These are phyloP conservation scores for Poecilus cupreus DNA, from an alignment of 2,888 invertebrate species.

Conservation along the genomic window DNA sequence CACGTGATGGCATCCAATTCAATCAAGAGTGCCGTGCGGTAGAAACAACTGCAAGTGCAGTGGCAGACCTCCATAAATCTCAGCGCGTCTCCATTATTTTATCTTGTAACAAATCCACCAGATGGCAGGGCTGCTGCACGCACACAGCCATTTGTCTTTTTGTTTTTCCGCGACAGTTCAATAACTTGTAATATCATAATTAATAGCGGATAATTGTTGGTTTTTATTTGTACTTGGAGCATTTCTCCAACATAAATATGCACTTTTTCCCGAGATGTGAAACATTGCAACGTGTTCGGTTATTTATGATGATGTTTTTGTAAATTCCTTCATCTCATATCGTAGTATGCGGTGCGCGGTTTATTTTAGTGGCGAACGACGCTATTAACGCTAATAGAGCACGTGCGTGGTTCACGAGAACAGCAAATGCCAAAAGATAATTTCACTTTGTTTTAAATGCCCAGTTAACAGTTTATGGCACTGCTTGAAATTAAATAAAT, in stretches of 20 bases:
- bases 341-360: not conserved
- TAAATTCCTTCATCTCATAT: slow-evolving; percentile 31
- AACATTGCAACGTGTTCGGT: not conserved
- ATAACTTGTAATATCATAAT: slow-evolving; percentile 37
- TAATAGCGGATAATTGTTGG: slow-evolving; percentile 28
- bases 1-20: not conserved
- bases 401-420: not conserved
- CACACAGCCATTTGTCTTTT: not conserved
- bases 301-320: slow-evolving; percentile 38
- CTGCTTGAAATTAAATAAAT: too few species aligned
- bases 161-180: slow-evolving; percentile 11
- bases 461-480: not conserved
- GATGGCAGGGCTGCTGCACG: not conserved
- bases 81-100: not conserved
- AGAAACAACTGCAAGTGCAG: slow-evolving; percentile 7
- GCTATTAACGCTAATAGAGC: slow-evolving; percentile 34
- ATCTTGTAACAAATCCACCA: not conserved
- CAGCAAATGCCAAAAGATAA: slow-evolving; percentile 12
- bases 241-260: slow-evolving; percentile 35
- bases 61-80: not conserved
- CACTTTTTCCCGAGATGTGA: slow-evolving; percentile 21
- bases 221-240: slow-evolving; percentile 20
- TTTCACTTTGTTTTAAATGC: not conserved
- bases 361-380: slow-evolving; percentile 24
- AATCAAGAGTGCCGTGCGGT: not conserved